phyloP scores from a whole-genome alignment of 2,797 vertebrate species.

The Rhodeus uyekii region DNA sequence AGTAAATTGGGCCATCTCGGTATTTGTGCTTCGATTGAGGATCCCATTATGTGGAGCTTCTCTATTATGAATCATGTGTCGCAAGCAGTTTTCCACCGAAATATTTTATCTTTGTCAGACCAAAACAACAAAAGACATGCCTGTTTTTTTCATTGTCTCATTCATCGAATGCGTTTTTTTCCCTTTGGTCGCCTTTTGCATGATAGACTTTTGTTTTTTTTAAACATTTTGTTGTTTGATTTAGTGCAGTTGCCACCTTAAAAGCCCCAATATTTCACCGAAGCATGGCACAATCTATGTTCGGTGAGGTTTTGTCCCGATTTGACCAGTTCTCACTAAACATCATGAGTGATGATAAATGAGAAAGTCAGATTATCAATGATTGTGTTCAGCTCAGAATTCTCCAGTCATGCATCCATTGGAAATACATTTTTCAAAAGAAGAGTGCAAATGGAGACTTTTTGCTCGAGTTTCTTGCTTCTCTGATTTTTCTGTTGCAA shows the following conservation, averaged over 20 bases:
- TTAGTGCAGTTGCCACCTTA: not conserved
- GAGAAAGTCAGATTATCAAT: not conserved
- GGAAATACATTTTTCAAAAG: not conserved
- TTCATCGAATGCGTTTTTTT: slow-evolving; percentile 14
- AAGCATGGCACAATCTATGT: not conserved
- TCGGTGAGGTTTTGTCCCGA: not conserved
- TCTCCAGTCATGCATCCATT: not conserved
- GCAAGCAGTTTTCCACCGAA: slow-evolving; percentile 13
- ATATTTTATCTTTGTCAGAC: slow-evolving; percentile 1
- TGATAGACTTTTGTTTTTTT: slow-evolving; percentile 35
- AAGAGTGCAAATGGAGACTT: not conserved
- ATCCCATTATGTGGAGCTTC: slow-evolving; percentile 13
- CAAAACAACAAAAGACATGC: slow-evolving; percentile 7
- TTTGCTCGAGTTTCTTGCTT: not conserved
- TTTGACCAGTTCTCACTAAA: not conserved
- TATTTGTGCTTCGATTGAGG: slow-evolving; percentile 48
- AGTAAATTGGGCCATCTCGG: not conserved
- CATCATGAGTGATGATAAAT: not conserved
- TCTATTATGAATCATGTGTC: slow-evolving; percentile 47
- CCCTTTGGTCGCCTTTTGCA: slow-evolving; percentile 1
- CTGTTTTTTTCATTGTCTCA: slow-evolving; percentile 34
- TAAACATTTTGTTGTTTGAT: slow-evolving; percentile 21
- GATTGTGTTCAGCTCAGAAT: slow-evolving; percentile 3
- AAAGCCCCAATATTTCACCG: slow-evolving; percentile 23
- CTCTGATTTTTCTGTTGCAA: not conserved